A percentile compares a stretch with the other conserved stretches of the same genome.
Evolutionary conservation across 1,140 invertebrate species (phyloP).

Genomic region (Glomeris maerens): DNA sequence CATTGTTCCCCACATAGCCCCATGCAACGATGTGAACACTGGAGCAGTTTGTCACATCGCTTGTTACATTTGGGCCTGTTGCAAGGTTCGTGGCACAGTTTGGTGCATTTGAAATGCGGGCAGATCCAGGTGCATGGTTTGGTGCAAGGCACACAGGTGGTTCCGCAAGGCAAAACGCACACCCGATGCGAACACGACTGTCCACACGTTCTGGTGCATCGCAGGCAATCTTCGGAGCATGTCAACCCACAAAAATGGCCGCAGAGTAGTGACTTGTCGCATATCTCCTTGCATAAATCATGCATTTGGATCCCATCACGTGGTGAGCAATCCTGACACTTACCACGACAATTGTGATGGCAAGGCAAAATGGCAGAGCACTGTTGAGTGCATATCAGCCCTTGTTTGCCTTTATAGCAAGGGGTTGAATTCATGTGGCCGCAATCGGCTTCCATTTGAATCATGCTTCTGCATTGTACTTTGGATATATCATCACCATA

Average conservation of each 20-base stretch:
- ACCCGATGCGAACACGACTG: slow-evolving; percentile 7
- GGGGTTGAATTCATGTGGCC: no score
- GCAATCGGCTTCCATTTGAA: no score
- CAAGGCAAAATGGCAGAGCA: slow-evolving; percentile 12
- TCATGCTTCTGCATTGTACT: no score
- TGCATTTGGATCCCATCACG: not conserved
- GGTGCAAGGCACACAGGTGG: not conserved
- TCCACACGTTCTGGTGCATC: slow-evolving; percentile 6
- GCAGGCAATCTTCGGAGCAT: slow-evolving; percentile 16
- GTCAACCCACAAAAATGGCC: slow-evolving; percentile 17
- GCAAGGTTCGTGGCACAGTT: slow-evolving; percentile 1
- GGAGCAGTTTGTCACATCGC: not conserved
- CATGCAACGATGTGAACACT: no score
- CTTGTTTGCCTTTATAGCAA: not conserved
- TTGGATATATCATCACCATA: no score
- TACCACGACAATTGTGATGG: slow-evolving; percentile 14
- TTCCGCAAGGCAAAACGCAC: slow-evolving; percentile 6
- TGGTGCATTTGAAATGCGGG: slow-evolving; percentile 1
- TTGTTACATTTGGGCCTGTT: not conserved
- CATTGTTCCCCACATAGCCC: not conserved
- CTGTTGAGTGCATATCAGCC: not conserved
- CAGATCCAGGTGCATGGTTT: slow-evolving; percentile 3
- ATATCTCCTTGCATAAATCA: slow-evolving; percentile 11
- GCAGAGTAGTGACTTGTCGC: slow-evolving; percentile 15
- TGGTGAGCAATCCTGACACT: slow-evolving; percentile 1